Percentiles rank a stretch among this genome's conserved stretches.
These are phyloP conservation scores for Aphidius ervi DNA, from an alignment of 1,140 invertebrate genomes.

Conservation along the genomic window DNA sequence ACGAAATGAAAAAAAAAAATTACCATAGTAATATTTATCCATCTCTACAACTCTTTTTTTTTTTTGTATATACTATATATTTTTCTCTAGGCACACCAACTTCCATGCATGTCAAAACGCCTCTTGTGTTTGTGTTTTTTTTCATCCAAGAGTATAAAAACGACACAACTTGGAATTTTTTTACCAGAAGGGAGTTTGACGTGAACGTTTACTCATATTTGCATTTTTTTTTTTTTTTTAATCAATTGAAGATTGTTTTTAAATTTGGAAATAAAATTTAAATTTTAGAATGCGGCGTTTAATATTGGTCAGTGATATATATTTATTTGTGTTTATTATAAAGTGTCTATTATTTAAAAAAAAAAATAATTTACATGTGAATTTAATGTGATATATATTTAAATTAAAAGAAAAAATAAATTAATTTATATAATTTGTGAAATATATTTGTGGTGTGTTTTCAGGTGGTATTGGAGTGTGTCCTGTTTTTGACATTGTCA, in stretches of 20 bases:
- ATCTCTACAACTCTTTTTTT: no score
- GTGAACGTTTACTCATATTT: no score
- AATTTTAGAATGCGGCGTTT: constrained; percentile 3
- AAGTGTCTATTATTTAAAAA: constrained; percentile 1
- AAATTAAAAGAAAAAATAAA: neutral
- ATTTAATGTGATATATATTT: constrained; percentile 21
- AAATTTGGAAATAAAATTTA: neutral
- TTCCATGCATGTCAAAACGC: no score
- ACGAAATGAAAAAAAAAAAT: no score
- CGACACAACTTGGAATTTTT: no score
- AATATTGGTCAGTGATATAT: constrained; percentile 19
- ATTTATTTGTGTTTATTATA: constrained; percentile 4
- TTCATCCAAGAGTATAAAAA: no score
- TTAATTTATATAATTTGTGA: constrained; percentile 2
- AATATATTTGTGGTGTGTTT: constrained; percentile 24
- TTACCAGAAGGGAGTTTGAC: no score
- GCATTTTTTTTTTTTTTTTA: neutral
- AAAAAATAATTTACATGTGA: neutral
- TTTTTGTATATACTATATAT: no score
- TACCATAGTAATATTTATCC: no score
- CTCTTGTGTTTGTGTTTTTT: no score
- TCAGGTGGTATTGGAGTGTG: constrained; percentile 48
- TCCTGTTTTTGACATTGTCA: constrained; percentile 37
- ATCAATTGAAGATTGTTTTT: neutral
- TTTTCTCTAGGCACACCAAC: no score